phyloP scores from a whole-genome alignment of 2,888 invertebrate species.

The Anaspis maculata region DNA sequence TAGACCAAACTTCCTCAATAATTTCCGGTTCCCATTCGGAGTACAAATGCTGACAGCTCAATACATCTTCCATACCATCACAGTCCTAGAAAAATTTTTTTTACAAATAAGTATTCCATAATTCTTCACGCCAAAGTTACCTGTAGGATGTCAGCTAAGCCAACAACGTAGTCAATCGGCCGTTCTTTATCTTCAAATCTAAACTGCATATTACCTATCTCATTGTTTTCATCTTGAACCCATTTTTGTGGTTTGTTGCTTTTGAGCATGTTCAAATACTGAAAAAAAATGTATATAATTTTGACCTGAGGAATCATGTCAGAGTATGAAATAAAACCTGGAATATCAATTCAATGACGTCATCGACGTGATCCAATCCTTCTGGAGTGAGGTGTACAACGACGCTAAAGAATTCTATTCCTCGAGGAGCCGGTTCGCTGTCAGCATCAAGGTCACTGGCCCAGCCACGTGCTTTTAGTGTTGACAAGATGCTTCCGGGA shows the following conservation, averaged over 20 bases:
- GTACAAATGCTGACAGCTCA: conserved; percentile 69
- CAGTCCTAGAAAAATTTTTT: conserved; percentile 56
- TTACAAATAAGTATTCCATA: conserved; percentile 80
- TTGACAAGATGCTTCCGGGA: conserved; percentile 84
- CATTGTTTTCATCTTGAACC: conserved; percentile 86
- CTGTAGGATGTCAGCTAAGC: conserved; percentile 57
- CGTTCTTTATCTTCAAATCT: conserved; percentile 79
- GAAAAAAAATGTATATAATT: conserved; percentile 33
- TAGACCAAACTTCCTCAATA: conserved; percentile 60
- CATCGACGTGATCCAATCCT: conserved; percentile 81
- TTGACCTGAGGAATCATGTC: too few species aligned
- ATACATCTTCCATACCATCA: conserved; percentile 76
- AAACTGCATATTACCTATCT: conserved; percentile 73
- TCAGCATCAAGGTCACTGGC: conserved; percentile 83
- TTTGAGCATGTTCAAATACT: conserved; percentile 80
- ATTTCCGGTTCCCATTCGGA: conserved; percentile 83
- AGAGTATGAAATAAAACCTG: conserved; percentile 53
- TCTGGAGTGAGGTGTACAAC: conserved; percentile 86
- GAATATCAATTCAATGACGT: conserved; percentile 75
- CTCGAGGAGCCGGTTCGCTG: conserved; percentile 68
- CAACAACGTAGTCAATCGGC: conserved; percentile 62
- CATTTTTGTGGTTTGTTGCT: conserved; percentile 70
- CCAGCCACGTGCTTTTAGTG: conserved; percentile 83
- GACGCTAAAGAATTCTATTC: conserved; percentile 85
- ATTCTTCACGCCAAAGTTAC: too few species aligned